A percentile compares a stretch with the other conserved stretches of the same genome.
Conservation (phyloP, 2,797 vertebrate species). For the Sorex maritimensis region DNA sequence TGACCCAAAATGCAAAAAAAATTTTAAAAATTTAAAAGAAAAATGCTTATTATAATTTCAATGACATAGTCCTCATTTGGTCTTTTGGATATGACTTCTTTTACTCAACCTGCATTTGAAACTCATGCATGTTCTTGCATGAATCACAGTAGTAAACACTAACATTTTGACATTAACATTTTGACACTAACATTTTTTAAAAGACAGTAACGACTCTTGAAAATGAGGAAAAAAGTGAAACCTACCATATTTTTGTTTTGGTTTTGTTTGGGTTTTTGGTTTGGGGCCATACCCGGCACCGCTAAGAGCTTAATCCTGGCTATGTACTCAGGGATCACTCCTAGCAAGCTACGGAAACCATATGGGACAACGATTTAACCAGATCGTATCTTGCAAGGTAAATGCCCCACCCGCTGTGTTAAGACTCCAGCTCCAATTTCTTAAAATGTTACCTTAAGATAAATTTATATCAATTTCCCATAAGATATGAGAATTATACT, state of each 20-base stretch:
- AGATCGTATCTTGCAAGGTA: no score
- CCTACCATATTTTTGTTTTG: neutral
- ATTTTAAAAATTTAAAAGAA: neutral
- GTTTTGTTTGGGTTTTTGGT: neutral
- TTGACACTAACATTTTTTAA: neutral
- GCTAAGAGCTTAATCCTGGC: no score
- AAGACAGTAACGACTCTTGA: neutral
- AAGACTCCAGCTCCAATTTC: neutral
- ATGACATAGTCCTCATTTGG: neutral
- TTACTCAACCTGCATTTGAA: neutral
- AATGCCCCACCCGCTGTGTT: no score
- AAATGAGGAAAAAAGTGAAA: constrained; percentile 27
- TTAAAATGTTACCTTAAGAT: neutral
- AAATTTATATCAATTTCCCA: neutral
- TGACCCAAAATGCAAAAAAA: no score
- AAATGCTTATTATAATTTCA: constrained; percentile 31
- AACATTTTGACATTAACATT: neutral
- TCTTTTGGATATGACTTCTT: neutral
- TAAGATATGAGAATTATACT: constrained; percentile 6
- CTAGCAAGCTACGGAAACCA: no score
- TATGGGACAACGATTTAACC: no score
- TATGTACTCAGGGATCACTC: no score
- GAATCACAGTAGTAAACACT: neutral
- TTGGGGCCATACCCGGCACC: no score
- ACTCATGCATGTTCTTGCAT: neutral